Conservation (phyloP, 2,113 vertebrate species). For the Isichthys henryi region DNA sequence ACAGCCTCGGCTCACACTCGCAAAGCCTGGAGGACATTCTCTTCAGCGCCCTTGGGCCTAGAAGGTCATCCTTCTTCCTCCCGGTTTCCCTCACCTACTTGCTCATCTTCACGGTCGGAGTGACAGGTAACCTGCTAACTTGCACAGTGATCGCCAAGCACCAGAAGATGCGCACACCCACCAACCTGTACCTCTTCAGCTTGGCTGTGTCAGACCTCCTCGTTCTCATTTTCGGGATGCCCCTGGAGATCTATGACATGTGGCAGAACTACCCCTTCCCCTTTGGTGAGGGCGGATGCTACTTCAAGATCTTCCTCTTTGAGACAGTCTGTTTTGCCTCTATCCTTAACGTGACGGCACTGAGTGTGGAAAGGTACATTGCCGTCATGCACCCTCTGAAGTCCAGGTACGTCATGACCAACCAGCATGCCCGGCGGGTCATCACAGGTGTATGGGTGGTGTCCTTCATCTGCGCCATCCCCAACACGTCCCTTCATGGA, state of each 20-base stretch:
- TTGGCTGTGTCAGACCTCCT: conserved; percentile 62
- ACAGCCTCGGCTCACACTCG: conserved; percentile 25
- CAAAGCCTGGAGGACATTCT: conserved; percentile 48
- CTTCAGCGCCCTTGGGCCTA: conserved; percentile 56
- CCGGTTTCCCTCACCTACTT: conserved; percentile 57
- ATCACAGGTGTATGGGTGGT: conserved; percentile 53
- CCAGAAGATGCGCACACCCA: conserved; percentile 66
- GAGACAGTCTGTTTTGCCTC: conserved; percentile 69
- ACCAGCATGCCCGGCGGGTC: conserved; percentile 57
- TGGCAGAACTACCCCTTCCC: conserved; percentile 71
- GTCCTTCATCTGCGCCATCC: conserved; percentile 59
- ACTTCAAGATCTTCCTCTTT: conserved; percentile 66
- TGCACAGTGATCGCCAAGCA: conserved; percentile 62
- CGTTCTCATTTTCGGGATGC: conserved; percentile 64
- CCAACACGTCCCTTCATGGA: conserved; percentile 64
- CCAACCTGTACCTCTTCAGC: conserved; percentile 67
- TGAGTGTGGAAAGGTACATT: conserved; percentile 65
- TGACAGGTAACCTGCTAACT: conserved; percentile 64
- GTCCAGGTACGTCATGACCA: conserved; percentile 59
- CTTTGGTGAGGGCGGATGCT: conserved; percentile 62
- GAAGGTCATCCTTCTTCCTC: conserved; percentile 60
- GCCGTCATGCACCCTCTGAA: conserved; percentile 66
- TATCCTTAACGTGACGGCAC: conserved; percentile 63
- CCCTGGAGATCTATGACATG: conserved; percentile 65
- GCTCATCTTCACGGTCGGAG: conserved; percentile 59